Conservation (phyloP, 2,113 vertebrate species). For the Myrmecophaga tridactyla region DNA sequence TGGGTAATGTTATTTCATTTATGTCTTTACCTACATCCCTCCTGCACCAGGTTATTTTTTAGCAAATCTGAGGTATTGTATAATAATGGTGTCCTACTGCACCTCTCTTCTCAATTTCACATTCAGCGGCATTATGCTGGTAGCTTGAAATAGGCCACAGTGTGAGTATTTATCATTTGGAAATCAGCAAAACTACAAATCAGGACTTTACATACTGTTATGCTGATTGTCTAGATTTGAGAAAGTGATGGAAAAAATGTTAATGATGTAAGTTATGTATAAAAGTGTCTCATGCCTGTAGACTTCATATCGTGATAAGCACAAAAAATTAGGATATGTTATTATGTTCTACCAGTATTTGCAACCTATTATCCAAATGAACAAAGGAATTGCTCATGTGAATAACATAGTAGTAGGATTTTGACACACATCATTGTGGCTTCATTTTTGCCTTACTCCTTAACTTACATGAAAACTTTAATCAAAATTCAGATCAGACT, state of each 20-base stretch:
- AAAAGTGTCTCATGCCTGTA: not conserved
- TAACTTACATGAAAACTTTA: not conserved
- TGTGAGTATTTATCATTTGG: not conserved
- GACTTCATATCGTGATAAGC: not conserved
- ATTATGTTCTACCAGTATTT: not conserved
- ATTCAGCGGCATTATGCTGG: not conserved
- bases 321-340: not conserved
- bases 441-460: not conserved
- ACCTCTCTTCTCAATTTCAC: not conserved
- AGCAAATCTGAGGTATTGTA: not conserved
- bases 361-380: not conserved
- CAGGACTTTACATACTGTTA: not conserved
- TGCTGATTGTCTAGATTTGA: not conserved
- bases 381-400: not conserved
- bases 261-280: not conserved
- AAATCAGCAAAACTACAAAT: not conserved
- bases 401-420: not conserved
- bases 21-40: not conserved
- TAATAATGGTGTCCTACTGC: not conserved
- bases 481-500: not conserved
- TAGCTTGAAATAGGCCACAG: not conserved
- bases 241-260: not conserved
- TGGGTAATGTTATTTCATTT: not conserved
- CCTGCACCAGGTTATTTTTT: not conserved
- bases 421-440: not conserved